Percentiles rank a stretch among this genome's conserved stretches.
Evolutionary conservation across 2,888 invertebrate species (phyloP).

Genomic region (Ichneumoninae sp.): DNA sequence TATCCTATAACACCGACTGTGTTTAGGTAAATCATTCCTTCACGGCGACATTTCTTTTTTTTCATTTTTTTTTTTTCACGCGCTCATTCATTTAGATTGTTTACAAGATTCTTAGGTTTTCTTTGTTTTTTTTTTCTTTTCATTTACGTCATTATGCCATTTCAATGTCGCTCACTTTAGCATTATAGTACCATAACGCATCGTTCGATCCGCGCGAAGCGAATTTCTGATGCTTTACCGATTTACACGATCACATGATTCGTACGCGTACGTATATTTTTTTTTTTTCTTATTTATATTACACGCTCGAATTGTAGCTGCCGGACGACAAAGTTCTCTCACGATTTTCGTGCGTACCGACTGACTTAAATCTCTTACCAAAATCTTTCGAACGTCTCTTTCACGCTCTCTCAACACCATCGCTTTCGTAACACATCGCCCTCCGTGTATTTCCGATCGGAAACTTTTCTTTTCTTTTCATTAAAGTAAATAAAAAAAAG

Average conservation of each 20-base stretch:
- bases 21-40: conserved; percentile 74
- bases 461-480: conserved; percentile 7
- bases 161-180: conserved; percentile 23
- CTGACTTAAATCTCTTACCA: conserved; percentile 66
- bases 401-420: conserved; percentile 69
- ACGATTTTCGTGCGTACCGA: conserved; percentile 4
- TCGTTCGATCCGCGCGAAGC: conserved; percentile 55
- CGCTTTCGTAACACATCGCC: neutral
- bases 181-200: conserved; percentile 27
- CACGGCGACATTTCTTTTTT: conserved; percentile 38
- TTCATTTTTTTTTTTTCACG: conserved; percentile 58
- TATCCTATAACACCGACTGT: conserved; percentile 80
- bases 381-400: conserved; percentile 63
- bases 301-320: conserved; percentile 75
- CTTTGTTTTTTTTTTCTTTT: conserved; percentile 48
- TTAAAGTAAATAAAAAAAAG: neutral
- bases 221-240: conserved; percentile 69
- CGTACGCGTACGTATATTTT: conserved; percentile 72
- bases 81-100: conserved; percentile 69
- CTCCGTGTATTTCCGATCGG: conserved; percentile 11
- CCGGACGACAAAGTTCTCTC: conserved; percentile 46
- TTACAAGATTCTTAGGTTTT: conserved; percentile 71
- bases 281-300: conserved; percentile 27
- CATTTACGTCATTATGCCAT: conserved; percentile 48
- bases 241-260: conserved; percentile 78